Percentiles rank a stretch among this genome's conserved stretches.
Evolutionary conservation across 2,113 vertebrate species (phyloP).

Genomic region (Petaurus breviceps): DNA sequence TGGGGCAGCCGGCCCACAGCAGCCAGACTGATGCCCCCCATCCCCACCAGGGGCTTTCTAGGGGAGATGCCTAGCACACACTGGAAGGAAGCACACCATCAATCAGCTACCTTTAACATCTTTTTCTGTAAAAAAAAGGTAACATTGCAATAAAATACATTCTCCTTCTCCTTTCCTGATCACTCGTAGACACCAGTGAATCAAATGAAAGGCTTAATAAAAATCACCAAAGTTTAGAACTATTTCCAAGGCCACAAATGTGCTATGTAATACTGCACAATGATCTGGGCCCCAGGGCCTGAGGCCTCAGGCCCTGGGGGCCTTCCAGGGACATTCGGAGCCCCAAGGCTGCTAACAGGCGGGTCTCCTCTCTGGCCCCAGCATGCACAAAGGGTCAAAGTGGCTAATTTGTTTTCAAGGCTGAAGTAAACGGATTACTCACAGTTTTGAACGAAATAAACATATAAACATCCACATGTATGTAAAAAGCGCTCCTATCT

Average conservation of each 20-base stretch:
- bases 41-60: not conserved
- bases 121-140: slow-evolving; percentile 44
- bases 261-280: slow-evolving; percentile 75
- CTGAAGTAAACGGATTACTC: slow-evolving; percentile 84
- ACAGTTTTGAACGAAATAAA: slow-evolving; percentile 84
- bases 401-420: slow-evolving; percentile 84
- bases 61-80: not conserved
- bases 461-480: slow-evolving; percentile 66
- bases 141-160: slow-evolving; percentile 78
- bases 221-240: slow-evolving; percentile 74
- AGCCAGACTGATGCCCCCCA: no score
- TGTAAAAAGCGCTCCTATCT: slow-evolving; percentile 74
- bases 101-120: not conserved
- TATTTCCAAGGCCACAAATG: slow-evolving; percentile 75
- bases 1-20: not conserved
- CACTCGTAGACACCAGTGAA: slow-evolving; percentile 81
- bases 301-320: slow-evolving; percentile 46
- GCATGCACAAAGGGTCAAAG: slow-evolving; percentile 73
- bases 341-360: slow-evolving; percentile 32
- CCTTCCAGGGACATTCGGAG: not conserved
- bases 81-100: slow-evolving; percentile 18
- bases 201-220: slow-evolving; percentile 77
- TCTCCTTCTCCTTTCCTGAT: slow-evolving; percentile 78
- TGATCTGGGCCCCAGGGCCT: slow-evolving; percentile 68
- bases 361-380: slow-evolving; percentile 72